A percentile compares a stretch with the other conserved stretches of the same genome.
These are phyloP conservation scores for Hexactinellida sp. DNA, from an alignment of 37 sponge, comb jelly and placozoan species.

Conservation along the genomic window DNA sequence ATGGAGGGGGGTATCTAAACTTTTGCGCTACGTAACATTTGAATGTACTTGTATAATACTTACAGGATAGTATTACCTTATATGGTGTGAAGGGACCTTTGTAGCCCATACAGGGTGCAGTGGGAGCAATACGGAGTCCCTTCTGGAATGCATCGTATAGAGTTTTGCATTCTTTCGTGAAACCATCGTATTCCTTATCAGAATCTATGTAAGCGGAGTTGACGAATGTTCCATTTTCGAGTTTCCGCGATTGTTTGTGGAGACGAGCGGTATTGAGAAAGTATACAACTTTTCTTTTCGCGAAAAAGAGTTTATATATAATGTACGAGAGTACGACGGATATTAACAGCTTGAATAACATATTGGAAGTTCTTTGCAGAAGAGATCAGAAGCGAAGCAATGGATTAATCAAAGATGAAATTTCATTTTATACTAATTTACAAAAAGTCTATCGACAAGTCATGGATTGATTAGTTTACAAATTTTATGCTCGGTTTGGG, in stretches of 20 bases:
- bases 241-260: not conserved
- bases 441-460: too few relatives aligned
- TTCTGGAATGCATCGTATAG: not conserved
- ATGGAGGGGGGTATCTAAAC: too few relatives aligned
- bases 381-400: not conserved
- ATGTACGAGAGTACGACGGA: not conserved
- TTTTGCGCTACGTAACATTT: too few relatives aligned
- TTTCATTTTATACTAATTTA: not conserved
- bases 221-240: not conserved
- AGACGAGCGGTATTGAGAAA: not conserved
- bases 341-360: not conserved
- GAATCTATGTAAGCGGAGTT: not conserved
- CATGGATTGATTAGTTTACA: not conserved
- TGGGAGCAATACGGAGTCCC: not conserved
- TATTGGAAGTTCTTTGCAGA: not conserved
- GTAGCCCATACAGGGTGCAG: not conserved
- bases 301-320: not conserved
- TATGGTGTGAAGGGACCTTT: constrained; percentile 4
- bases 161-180: not conserved
- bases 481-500: not conserved
- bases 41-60: too few relatives aligned
- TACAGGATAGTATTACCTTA: not conserved
- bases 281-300: not conserved
- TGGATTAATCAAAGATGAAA: not conserved
- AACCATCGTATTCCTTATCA: not conserved